Base-by-base conservation (phyloP, 2,113 vertebrate species). In the Motacilla tschutschensis region DNA sequence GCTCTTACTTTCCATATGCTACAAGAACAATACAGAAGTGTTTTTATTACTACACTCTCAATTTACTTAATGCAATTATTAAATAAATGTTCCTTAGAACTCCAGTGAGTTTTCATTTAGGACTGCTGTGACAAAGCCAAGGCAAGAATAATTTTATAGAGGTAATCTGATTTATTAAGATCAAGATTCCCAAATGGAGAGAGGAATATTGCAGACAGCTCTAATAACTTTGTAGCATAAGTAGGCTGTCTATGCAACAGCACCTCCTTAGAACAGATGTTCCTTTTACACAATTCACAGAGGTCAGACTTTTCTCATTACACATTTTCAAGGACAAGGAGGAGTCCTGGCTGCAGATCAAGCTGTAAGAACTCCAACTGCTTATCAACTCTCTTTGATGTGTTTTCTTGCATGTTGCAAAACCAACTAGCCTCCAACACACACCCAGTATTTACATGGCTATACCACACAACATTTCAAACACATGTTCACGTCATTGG, bases 231-330 rank as follows among this genome's bases (percentile, higher is more conserved):
- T 2, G 1, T 58, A 35, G 41, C n/a, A 62, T 46, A 79, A 60
- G 16, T 51, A 72, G 71, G 35, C 50, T 54, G 41, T 57, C 38
- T 53, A 8, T 14, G 79, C 63, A 75, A 38, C 35, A 84, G 38
- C 50, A 84, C 29, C 43, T 81, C 66, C 78, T 86, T 43, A 62
- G 47, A 81, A 70, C 40, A 88, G 75, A 81, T 88, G 76, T 84
- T 84, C 33, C 59, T 62, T 24, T 22, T 65, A 64, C 44, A 50
- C 29, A 50, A 60, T 35, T 64, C 65, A 63, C 14, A 57, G 54
- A 84, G 74, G 38, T 83, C 86, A 88, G 29, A 14, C 64, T 91
- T 95, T 88, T 75, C 70, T 78, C 73, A 64, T 74, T 91, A 60
- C 26, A 57, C 1, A 1, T 66, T 67, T 92, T 90, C 58, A 64